A percentile compares a stretch with the other conserved stretches of the same genome.
Evolutionary conservation across 2,113 vertebrate species (phyloP).

Genomic region (Brachypodius melanocephalos): DNA sequence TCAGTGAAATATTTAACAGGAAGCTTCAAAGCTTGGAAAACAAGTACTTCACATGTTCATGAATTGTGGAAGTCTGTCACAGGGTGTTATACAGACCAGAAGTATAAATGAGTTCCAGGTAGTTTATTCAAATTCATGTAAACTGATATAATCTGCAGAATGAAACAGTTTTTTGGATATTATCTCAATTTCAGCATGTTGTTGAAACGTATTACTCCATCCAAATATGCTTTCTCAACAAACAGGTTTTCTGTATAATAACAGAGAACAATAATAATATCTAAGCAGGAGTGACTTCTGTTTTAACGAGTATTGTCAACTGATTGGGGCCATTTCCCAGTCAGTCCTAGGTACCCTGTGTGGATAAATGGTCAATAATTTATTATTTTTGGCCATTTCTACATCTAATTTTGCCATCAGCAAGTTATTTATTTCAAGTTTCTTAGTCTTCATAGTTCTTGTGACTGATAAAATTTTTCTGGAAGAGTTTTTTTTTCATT

Average conservation of each 20-base stretch:
- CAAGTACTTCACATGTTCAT: background rate
- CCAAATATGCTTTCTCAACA: background rate
- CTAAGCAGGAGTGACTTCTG: background rate
- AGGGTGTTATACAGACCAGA: background rate
- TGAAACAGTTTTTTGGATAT: background rate
- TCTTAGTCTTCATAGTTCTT: background rate
- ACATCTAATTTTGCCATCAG: background rate
- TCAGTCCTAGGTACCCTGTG: background rate
- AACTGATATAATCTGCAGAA: background rate
- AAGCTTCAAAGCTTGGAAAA: background rate
- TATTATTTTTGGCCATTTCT: background rate
- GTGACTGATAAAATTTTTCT: background rate
- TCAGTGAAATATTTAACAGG: background rate
- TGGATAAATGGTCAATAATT: background rate
- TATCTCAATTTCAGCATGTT: background rate
- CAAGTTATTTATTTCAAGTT: background rate
- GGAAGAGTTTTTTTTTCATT: background rate
- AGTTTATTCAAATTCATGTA: background rate
- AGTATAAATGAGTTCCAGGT: background rate
- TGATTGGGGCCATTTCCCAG: background rate
- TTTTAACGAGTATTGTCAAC: background rate
- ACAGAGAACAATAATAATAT: background rate
- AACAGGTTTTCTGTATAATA: background rate
- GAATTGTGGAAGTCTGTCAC: background rate
- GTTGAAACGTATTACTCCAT: background rate